phyloP scores from a whole-genome alignment of 2,113 vertebrate genomes.

The Halcyon senegalensis region DNA sequence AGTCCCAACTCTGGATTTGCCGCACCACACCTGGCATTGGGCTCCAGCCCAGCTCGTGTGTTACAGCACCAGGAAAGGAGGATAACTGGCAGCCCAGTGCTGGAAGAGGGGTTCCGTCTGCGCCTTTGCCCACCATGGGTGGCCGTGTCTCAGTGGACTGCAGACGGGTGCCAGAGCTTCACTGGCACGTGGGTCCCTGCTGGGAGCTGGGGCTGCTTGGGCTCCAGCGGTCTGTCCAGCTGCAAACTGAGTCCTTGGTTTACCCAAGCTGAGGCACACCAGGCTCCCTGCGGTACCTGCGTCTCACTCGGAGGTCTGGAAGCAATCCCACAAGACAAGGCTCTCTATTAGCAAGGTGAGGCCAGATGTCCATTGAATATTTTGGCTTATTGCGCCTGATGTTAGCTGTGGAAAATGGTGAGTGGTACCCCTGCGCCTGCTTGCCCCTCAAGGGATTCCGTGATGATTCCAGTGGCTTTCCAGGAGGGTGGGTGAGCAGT shows the following conservation, averaged over 20 bases:
- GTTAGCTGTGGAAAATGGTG: neutral
- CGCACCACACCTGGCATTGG: fast-evolving
- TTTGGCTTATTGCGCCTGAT: neutral
- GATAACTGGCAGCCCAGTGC: neutral
- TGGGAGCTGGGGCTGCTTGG: neutral
- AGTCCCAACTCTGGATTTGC: neutral
- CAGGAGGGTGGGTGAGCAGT: neutral
- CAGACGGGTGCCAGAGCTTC: neutral
- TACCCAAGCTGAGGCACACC: neutral
- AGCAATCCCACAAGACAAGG: neutral
- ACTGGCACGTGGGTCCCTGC: fast-evolving
- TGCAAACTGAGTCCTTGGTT: neutral
- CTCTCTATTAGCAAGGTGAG: neutral
- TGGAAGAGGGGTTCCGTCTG: neutral
- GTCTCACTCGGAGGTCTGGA: neutral
- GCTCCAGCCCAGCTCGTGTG: neutral
- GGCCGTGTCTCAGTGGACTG: fast-evolving
- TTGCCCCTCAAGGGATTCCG: fast-evolving
- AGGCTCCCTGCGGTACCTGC: neutral
- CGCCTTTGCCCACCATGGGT: neutral
- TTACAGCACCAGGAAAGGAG: neutral
- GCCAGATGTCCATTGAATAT: neutral
- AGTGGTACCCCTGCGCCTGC: neutral
- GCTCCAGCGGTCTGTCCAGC: neutral
- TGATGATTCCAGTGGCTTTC: neutral